These are phyloP conservation scores for Drosophila acutilabella DNA, from an alignment of 2,888 invertebrate genomes.

Conservation along the genomic window DNA sequence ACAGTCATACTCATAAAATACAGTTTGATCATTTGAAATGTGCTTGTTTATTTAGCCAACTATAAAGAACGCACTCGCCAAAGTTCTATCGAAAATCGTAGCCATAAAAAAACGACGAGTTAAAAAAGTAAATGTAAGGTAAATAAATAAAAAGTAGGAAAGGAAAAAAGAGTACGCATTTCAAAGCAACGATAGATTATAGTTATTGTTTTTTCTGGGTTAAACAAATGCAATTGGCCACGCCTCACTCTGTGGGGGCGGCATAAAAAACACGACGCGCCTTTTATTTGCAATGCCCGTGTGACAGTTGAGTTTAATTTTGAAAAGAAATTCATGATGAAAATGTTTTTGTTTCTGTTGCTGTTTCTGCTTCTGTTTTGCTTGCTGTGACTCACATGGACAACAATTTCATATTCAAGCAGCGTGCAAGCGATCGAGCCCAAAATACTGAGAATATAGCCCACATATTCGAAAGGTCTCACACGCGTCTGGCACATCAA, in stretches of 20 bases:
- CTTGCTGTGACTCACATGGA: slow-evolving; percentile 53
- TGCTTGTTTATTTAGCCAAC: slow-evolving; percentile 67
- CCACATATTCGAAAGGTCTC: slow-evolving; percentile 73
- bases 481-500: slow-evolving; percentile 81
- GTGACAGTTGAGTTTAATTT: slow-evolving; percentile 69
- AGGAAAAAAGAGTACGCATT: slow-evolving; percentile 22
- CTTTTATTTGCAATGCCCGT: slow-evolving; percentile 69
- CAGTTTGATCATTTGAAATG: slow-evolving; percentile 48
- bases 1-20: slow-evolving; percentile 60
- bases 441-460: slow-evolving; percentile 23
- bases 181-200: slow-evolving; percentile 34
- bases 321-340: slow-evolving; percentile 67
- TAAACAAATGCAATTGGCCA: slow-evolving; percentile 54
- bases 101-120: slow-evolving; percentile 56
- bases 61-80: slow-evolving; percentile 64
- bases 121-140: slow-evolving; percentile 54
- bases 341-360: slow-evolving; percentile 45
- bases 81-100: slow-evolving; percentile 69
- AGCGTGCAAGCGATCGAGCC: slow-evolving; percentile 65
- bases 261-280: slow-evolving; percentile 52
- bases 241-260: slow-evolving; percentile 13
- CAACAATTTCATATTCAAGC: slow-evolving; percentile 69
- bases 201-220: slow-evolving; percentile 50
- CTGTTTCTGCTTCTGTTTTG: slow-evolving; percentile 25
- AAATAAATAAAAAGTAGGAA: slow-evolving; percentile 67